Base-by-base conservation (phyloP, 2,113 vertebrate species). In the Cyphomyrus discorhynchus region DNA sequence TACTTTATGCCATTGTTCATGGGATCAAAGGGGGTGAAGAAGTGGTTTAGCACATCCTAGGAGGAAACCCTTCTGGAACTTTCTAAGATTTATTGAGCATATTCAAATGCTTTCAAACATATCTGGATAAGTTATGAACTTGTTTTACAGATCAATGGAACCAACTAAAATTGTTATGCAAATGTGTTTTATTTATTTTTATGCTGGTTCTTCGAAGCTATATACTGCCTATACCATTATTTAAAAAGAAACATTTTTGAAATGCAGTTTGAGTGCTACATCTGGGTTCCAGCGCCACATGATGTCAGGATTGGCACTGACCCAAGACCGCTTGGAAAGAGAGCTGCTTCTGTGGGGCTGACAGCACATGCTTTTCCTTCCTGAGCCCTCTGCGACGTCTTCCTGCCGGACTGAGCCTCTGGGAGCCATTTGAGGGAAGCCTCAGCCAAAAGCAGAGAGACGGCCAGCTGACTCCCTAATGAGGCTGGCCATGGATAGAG, bases 341-440 rank as follows among this genome's bases (percentile, higher is more conserved):
- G 89, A 89, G 92, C 91, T 19, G 46, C 49, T 52, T 86, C 85
- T 52, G 46, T 86, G 94, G 96, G 96, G 96, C 97, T 96, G 96
- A 95, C 95, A 91, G 94, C 93, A 95, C 94, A 95, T 97, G 95
- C 96, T 96, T 96, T 97, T 97, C 97, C 97, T 97, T 97, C 97
- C 97, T 97, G 96, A 96, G 95, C 46, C 95, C 94, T 97, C 95
- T 96, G 96, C 96, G 96, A 97, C 96, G 97, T 97, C 96, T 97
- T 98, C 97, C 97, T 97, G 97, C 96, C 95, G 94, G 96, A 93
- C 93, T 62, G 93, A 93, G 93, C 93, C 93, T 87, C 50, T 90
- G 94, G 96, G 96, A 50, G 95, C 95, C 95, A 92, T 96, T 96
- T 94, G 93, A 94, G 93, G 94, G 92, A 91, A 89, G 88, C 52